Percentiles rank a stretch among this genome's conserved stretches.
These are phyloP conservation scores for Gila orcuttii DNA, from an alignment of 2,113 vertebrate genomes.

Conservation along the genomic window DNA sequence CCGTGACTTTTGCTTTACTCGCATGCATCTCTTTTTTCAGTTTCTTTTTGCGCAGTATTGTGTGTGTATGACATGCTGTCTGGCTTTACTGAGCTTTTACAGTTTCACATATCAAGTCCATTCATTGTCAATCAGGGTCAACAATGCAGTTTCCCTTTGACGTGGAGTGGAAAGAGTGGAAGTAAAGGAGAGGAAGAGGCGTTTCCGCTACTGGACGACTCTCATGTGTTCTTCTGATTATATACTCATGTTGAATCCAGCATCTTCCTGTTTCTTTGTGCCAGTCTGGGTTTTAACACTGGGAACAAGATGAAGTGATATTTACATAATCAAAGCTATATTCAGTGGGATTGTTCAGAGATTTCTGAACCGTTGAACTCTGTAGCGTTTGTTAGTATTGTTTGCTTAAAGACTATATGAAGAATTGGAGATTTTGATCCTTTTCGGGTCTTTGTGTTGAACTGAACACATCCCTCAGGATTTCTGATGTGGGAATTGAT, in stretches of 20 bases:
- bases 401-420: not conserved
- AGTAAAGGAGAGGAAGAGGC: not conserved
- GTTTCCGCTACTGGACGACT: not conserved
- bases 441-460: not conserved
- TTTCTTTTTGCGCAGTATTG: not conserved
- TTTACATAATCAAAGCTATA: not conserved
- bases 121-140: not conserved
- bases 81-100: not conserved
- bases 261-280: constrained; percentile 40
- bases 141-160: not conserved
- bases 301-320: constrained; percentile 14
- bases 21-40: not conserved
- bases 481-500: not conserved
- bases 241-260: not conserved
- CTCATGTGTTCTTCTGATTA: not conserved
- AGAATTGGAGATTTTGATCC: not conserved
- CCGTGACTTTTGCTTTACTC: not conserved
- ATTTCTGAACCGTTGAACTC: constrained; percentile 1
- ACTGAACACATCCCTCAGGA: not conserved
- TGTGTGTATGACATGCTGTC: not conserved
- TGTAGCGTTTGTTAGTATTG: not conserved
- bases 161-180: not conserved
- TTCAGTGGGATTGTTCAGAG: not conserved
- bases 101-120: not conserved
- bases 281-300: not conserved